A percentile compares a stretch with the other conserved stretches of the same genome.
These are phyloP conservation scores for Acomys russatus DNA, from an alignment of 2,797 vertebrate genomes.

Conservation along the genomic window DNA sequence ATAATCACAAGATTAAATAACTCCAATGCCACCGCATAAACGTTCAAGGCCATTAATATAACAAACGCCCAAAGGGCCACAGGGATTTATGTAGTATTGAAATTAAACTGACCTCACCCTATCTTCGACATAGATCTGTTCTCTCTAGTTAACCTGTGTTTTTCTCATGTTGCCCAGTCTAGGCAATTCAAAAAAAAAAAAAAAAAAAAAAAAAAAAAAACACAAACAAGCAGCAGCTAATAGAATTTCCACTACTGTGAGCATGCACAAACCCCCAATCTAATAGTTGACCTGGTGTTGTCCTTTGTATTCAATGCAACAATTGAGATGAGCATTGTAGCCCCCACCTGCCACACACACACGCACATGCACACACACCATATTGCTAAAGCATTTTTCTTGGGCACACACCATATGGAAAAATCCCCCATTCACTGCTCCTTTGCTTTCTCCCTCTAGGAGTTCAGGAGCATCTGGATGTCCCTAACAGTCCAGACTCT, in stretches of 20 bases:
- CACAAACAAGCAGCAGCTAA: slow-evolving; percentile 3
- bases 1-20: slow-evolving; percentile 86
- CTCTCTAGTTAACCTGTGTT: slow-evolving; percentile 77
- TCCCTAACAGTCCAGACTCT: slow-evolving; percentile 49
- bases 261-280: slow-evolving; percentile 9
- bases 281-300: background rate
- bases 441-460: slow-evolving; percentile 27
- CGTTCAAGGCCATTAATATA: slow-evolving; percentile 80
- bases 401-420: slow-evolving; percentile 58
- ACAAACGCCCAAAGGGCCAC: slow-evolving; percentile 75
- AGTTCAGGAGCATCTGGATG: slow-evolving; percentile 62
- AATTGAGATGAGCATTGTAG: slow-evolving; percentile 39
- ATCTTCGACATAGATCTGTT: slow-evolving; percentile 70
- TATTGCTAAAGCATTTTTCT: slow-evolving; percentile 61
- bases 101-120: slow-evolving; percentile 80
- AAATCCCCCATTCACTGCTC: slow-evolving; percentile 17
- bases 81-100: slow-evolving; percentile 73
- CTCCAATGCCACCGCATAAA: slow-evolving; percentile 77
- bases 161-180: slow-evolving; percentile 57
- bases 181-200: slow-evolving; percentile 51
- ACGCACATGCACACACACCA: background rate
- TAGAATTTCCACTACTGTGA: slow-evolving; percentile 59
- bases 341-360: background rate
- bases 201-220: slow-evolving; percentile 3
- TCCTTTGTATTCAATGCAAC: slow-evolving; percentile 4